Evolutionary conservation across 2,113 vertebrate species (phyloP).

Genomic region (Ondatra zibethicus): DNA sequence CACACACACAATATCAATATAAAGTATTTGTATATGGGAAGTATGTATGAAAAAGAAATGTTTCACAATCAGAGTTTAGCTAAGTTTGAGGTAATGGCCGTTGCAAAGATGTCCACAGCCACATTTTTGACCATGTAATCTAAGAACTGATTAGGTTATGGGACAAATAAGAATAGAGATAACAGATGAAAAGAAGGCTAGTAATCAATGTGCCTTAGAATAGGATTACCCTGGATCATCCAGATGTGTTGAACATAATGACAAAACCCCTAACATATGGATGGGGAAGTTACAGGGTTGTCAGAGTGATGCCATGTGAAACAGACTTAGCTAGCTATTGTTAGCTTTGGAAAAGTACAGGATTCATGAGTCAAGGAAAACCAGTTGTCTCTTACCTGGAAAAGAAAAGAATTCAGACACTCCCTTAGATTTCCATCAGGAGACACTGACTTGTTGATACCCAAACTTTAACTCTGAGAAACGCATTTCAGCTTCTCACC

Average conservation of each 20-base stretch:
- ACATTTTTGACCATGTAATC: background rate
- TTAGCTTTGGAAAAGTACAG: background rate
- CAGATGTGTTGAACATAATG: background rate
- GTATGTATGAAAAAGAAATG: background rate
- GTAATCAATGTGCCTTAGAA: background rate
- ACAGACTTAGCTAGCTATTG: background rate
- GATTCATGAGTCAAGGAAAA: background rate
- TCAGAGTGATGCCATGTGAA: background rate
- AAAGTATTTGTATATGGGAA: slow-evolving; percentile 46
- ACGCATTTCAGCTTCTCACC: background rate
- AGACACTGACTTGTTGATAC: background rate
- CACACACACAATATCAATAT: rapidly evolving
- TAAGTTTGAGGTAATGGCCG: background rate
- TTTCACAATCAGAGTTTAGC: background rate
- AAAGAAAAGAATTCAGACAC: background rate
- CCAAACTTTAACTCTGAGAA: background rate
- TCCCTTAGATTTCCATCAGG: background rate
- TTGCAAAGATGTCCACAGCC: background rate
- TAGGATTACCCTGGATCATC: background rate
- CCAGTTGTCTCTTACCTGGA: background rate
- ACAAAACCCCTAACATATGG: background rate
- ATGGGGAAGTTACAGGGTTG: background rate
- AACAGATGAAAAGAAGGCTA: background rate
- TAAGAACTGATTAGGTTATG: background rate
- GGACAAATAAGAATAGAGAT: background rate